Percentiles rank a stretch among this genome's conserved stretches.
Conservation (phyloP, 2,113 vertebrate species). For the Monopterus albus region DNA sequence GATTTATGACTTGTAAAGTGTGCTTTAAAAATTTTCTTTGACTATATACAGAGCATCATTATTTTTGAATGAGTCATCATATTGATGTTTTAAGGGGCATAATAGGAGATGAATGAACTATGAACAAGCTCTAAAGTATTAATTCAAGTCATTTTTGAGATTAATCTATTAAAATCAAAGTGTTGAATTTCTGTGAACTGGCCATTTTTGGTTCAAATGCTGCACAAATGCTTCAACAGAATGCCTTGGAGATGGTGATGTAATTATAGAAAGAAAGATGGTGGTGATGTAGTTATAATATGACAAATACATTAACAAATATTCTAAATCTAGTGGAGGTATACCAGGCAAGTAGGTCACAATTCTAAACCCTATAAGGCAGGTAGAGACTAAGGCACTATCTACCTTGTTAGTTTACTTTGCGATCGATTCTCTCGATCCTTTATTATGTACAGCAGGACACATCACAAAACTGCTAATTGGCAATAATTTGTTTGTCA, state of each 20-base stretch:
- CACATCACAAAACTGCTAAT: conserved; percentile 87
- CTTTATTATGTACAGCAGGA: conserved; percentile 85
- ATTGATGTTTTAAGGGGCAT: conserved; percentile 12
- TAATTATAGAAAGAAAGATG: background rate
- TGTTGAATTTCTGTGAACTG: conserved; percentile 1
- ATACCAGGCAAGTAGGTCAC: conserved; percentile 27
- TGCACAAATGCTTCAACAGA: background rate
- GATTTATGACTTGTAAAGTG: conserved; percentile 17
- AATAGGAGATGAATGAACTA: conserved; percentile 56
- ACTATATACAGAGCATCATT: conserved; percentile 2
- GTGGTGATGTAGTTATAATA: background rate
- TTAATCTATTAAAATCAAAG: conserved; percentile 49
- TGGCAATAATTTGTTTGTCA: conserved; percentile 88
- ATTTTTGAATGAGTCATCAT: conserved; percentile 13
- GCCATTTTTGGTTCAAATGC: background rate
- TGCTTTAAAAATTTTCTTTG: conserved; percentile 8
- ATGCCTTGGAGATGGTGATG: background rate
- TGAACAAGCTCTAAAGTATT: conserved; percentile 64
- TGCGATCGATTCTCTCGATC: conserved; percentile 78
- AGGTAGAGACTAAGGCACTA: conserved; percentile 66
- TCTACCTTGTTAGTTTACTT: conserved; percentile 80
- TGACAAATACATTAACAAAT: conserved; percentile 16
- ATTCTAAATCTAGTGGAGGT: conserved; percentile 5
- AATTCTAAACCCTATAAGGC: conserved; percentile 40
- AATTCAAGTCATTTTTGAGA: conserved; percentile 44